Base-by-base conservation (phyloP, 2,888 invertebrate species). In the Nasonia oneida region DNA sequence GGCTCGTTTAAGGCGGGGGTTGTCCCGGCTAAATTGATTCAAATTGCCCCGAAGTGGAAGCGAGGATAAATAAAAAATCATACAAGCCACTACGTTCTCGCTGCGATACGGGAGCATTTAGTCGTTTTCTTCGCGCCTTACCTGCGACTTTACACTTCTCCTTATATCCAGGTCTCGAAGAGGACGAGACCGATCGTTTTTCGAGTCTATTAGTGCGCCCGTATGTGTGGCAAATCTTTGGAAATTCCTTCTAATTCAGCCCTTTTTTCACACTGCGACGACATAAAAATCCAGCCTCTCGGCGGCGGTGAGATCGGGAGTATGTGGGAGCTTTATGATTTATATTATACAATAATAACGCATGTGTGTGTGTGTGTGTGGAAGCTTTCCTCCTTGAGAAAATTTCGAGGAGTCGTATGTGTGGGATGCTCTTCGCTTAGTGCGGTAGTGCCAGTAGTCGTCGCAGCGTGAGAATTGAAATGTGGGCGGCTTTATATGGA, bases 21-120 rank as follows among this genome's bases (percentile, higher is more conserved):
- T 91, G 91, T 86, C 53, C 33, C 50, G 5, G 88, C 88, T 90
- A 91, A 93, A 93, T 93, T 93, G 92, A 93, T 93, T 93, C 92
- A 91, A 92, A 93, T 93, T 93, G 93, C 67, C 90, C 87, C 88
- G 67, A 76, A 88, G 81, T 78, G 86, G 88, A 85, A 76, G 85
- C 85, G 83, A 85, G 73, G 87, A 85, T 86, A 77, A 87, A 85
- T 87, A 87, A 88, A 88, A 88, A 88, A 86, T 78, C 61, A 71
- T 42, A 81, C 33, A n/a, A 39, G 15, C 37, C 39, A 78, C 74
- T 61, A 12, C 12, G 47, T 47, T 47, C 47, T 47, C 47, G 2
- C 12, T 53, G 89, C 88, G 91, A 93, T 93, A 92, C 91, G 93
- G 93, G 92, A 93, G 90, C 91, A 93, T 93, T 92, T 93, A 92